A percentile compares a stretch with the other conserved stretches of the same genome.
phyloP scores from a whole-genome alignment of 2,113 vertebrate genomes.

The Pardalotus punctatus region DNA sequence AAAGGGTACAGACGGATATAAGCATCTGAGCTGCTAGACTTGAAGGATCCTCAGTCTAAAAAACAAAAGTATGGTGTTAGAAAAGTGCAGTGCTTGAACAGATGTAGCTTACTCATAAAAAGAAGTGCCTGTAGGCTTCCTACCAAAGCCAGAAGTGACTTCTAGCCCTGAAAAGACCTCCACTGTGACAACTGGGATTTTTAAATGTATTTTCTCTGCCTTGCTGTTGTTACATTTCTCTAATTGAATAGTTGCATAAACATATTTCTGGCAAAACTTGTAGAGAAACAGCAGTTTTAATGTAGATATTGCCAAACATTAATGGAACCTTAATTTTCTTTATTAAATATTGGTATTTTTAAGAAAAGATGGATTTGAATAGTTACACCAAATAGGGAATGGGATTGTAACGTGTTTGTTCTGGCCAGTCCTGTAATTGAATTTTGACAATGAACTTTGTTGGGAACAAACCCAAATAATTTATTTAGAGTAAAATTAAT shows the following conservation, averaged over 20 bases:
- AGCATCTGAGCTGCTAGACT: conserved; percentile 69
- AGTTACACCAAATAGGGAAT: not conserved
- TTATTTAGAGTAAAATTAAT: not conserved
- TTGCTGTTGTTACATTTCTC: not conserved
- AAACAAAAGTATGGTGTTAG: conserved; percentile 62
- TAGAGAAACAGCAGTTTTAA: not conserved
- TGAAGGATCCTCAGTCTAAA: conserved; percentile 52
- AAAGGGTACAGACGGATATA: conserved; percentile 43
- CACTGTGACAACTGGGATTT: not conserved
- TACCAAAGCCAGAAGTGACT: conserved; percentile 51
- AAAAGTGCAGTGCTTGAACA: conserved; percentile 58
- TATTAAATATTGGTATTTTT: not conserved
- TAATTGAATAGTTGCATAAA: not conserved
- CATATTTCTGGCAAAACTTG: not conserved
- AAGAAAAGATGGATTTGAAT: not conserved
- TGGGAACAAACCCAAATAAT: not conserved
- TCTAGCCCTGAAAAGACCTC: conserved; percentile 40
- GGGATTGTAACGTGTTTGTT: rapidly evolving
- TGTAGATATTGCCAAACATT: not conserved
- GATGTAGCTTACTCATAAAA: conserved; percentile 49
- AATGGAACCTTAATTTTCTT: not conserved
- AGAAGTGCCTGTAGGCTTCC: conserved; percentile 34
- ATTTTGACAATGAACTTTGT: not conserved
- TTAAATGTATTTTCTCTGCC: not conserved
- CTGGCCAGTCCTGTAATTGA: not conserved